Base-by-base conservation (phyloP, 2,113 vertebrate genomes). In the Tursiops truncatus region DNA sequence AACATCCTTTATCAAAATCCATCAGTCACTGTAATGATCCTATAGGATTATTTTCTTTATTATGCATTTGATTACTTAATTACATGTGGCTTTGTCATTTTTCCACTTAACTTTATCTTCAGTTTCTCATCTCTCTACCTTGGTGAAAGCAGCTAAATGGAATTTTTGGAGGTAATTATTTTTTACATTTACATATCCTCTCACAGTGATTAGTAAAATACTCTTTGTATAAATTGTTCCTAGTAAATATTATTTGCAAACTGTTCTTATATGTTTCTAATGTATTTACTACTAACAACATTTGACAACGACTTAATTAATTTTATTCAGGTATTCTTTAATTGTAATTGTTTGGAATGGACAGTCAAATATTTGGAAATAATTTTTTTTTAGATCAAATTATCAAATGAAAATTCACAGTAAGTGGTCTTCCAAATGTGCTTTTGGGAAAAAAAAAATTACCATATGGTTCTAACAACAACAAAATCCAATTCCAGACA, bases 391-490 rank as follows among this genome's bases (percentile, higher is more conserved):
- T 44, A 44, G 76, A 65, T 93, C 23, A 44, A 96, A 84, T 76
- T 77, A 88, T 68, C 28, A 79, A 94, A 93, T 84, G 31, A 91
- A 95, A 95, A 92, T 2, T 41, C 41, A 77, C 12, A 95, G 50
- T 38, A 92, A 95, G 25, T 63, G 71, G n/a, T 92, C 53, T 97
- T 96, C 60, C 83, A 97, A 94, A 94, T 86, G n/a, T 96, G 83
- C 23, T 95, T 96, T 95, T n/a, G 31, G 58, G 10, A 3, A 9
- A 33, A 90, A 89, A 50, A 63, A 95, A 50, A 58, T 21, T 90
- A 81, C 91, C 92, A 6, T 98, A 96, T 96, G 97, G 44, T 94
- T 96, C 41, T 76, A 97, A 73, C 86, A 96, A 87, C 94, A 98
- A 94, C 90, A 94, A 84, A 96, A 62, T 92, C 88, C 53, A 94